These are phyloP conservation scores for Alviniconcha marisindica DNA, from an alignment of 1,140 invertebrate genomes.

Conservation along the genomic window DNA sequence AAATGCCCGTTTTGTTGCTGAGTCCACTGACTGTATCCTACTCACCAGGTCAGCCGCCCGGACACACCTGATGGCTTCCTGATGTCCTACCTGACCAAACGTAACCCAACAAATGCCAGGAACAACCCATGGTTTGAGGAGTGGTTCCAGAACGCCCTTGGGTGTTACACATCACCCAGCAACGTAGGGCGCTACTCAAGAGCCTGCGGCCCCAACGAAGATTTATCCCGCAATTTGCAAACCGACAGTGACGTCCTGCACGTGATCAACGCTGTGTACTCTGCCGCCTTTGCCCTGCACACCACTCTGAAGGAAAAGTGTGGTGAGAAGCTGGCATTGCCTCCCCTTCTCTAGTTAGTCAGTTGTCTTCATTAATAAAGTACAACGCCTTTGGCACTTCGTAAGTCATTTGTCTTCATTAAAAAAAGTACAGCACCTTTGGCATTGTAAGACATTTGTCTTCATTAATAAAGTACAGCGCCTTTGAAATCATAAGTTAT, in stretches of 20 bases:
- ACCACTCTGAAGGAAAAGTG: constrained; percentile 60
- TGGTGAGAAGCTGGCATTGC: constrained; percentile 58
- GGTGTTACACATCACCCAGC: constrained; percentile 64
- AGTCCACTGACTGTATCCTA: too few relatives aligned
- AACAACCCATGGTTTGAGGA: constrained; percentile 73
- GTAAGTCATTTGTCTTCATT: too few relatives aligned
- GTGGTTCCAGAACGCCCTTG: constrained; percentile 68
- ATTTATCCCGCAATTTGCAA: neutral
- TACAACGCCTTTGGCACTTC: too few relatives aligned
- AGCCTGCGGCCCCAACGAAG: constrained; percentile 48
- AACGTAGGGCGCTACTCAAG: constrained; percentile 51
- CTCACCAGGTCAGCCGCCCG: too few relatives aligned
- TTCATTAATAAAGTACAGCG: neutral
- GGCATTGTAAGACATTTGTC: neutral
- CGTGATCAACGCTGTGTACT: constrained; percentile 70
- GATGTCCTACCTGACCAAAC: constrained; percentile 26
- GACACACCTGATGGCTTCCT: constrained; percentile 47
- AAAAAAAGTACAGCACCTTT: too few relatives aligned
- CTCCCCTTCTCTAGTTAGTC: too few relatives aligned
- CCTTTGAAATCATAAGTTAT: too few relatives aligned
- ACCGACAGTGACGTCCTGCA: constrained; percentile 64
- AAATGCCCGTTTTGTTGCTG: too few relatives aligned
- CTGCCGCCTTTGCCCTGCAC: constrained; percentile 67
- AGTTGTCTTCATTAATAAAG: neutral
- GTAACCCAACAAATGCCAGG: constrained; percentile 62